Conservation (phyloP, 2,113 vertebrate genomes). For the Phocoena phocoena region DNA sequence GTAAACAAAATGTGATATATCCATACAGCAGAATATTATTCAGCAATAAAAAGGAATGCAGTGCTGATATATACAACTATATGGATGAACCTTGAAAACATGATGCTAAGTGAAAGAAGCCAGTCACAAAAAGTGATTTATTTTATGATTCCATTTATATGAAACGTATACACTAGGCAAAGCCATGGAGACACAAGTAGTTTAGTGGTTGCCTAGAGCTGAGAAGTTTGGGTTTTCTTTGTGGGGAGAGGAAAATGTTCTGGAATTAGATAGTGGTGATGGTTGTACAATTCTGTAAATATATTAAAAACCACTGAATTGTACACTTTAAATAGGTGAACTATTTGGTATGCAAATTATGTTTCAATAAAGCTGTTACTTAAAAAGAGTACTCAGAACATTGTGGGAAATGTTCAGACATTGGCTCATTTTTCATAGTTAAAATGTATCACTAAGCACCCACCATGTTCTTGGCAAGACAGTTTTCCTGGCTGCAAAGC, state of each 20-base stretch:
- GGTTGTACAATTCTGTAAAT: neutral
- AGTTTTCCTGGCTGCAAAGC: neutral
- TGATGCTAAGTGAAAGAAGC: neutral
- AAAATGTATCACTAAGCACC: neutral
- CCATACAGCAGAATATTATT: neutral
- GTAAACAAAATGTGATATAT: neutral
- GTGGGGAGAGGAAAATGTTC: neutral
- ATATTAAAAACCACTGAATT: neutral
- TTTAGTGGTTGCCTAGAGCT: neutral
- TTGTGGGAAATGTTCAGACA: neutral
- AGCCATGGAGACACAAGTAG: neutral
- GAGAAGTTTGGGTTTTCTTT: neutral
- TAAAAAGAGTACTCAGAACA: neutral
- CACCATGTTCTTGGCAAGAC: neutral
- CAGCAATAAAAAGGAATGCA: neutral
- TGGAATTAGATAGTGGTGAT: neutral
- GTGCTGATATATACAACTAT: neutral
- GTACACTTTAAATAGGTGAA: neutral
- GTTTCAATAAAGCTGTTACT: neutral
- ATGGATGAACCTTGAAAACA: neutral
- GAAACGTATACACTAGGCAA: neutral
- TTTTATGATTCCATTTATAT: neutral
- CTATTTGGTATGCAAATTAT: neutral
- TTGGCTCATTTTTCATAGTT: neutral
- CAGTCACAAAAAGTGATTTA: neutral